These are phyloP conservation scores for Tiliacea citrago DNA, from an alignment of 2,888 invertebrate species.

Conservation along the genomic window DNA sequence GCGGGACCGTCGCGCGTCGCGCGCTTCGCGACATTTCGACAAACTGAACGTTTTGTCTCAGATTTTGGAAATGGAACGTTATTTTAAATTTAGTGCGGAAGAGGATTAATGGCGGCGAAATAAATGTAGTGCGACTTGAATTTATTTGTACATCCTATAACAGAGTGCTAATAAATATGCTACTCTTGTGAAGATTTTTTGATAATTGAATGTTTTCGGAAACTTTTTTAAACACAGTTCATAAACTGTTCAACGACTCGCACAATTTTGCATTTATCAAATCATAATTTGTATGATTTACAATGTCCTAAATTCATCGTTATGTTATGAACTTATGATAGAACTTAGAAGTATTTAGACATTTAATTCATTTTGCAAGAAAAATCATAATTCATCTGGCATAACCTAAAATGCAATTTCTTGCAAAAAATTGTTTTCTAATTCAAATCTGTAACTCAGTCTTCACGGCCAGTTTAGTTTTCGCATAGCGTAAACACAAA, in stretches of 20 bases:
- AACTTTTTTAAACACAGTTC: not conserved
- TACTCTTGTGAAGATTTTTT: not conserved
- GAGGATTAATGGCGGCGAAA: slow-evolving; percentile 53
- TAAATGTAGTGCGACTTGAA: slow-evolving; percentile 29
- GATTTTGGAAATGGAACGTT: slow-evolving; percentile 60
- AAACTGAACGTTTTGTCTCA: slow-evolving; percentile 55
- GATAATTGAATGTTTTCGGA: not conserved
- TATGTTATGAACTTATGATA: not conserved
- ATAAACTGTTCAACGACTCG: not conserved
- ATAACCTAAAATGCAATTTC: slow-evolving; percentile 1
- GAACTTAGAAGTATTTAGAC: too few species aligned
- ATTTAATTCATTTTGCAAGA: not conserved
- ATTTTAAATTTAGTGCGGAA: slow-evolving; percentile 61
- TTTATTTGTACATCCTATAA: slow-evolving; percentile 18
- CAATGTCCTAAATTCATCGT: not conserved
- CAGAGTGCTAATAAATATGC: slow-evolving; percentile 13
- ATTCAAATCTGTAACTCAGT: not conserved
- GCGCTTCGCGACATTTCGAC: slow-evolving; percentile 37
- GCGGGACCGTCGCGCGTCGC: slow-evolving; percentile 45
- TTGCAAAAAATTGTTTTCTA: not conserved
- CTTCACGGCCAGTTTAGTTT: slow-evolving; percentile 35
- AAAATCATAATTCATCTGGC: not conserved
- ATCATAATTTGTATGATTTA: slow-evolving; percentile 13
- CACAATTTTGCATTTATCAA: not conserved
- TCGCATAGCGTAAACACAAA: slow-evolving; percentile 46